Evolutionary conservation across 2,888 invertebrate species (phyloP).

Genomic region (Perithous albicinctus): DNA sequence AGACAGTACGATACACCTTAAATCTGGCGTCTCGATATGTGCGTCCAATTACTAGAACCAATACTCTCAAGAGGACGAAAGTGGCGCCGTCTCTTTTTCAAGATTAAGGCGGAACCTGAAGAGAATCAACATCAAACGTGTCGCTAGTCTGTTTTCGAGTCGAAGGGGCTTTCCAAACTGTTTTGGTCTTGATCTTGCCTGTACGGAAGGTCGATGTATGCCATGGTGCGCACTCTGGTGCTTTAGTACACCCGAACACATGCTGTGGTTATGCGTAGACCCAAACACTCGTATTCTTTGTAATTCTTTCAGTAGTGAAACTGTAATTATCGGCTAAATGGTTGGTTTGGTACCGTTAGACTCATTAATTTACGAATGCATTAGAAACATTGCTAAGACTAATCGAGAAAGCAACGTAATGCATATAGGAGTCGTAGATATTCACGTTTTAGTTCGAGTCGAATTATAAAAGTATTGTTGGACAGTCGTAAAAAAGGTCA

Average conservation of each 20-base stretch:
- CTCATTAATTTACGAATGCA: constrained; percentile 8
- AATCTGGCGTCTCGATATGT: not conserved
- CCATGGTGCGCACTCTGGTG: not conserved
- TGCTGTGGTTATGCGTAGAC: too few relatives aligned
- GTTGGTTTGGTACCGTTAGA: not conserved
- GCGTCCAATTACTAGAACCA: not conserved
- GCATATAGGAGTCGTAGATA: not conserved
- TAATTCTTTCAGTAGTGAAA: not conserved
- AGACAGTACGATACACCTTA: not conserved
- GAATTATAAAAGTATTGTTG: constrained; percentile 5
- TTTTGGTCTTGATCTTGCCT: constrained; percentile 45
- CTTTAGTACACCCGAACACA: not conserved
- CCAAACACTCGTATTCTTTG: too few relatives aligned
- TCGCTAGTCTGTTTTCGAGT: constrained; percentile 2
- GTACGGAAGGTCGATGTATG: not conserved
- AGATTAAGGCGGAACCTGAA: not conserved
- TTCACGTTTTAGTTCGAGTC: not conserved
- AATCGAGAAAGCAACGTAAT: not conserved
- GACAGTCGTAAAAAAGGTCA: too few relatives aligned
- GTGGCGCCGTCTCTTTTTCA: not conserved
- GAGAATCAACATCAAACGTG: not conserved
- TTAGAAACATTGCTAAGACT: not conserved
- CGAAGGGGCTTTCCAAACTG: constrained; percentile 8
- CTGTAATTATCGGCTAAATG: constrained; percentile 9
- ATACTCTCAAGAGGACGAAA: not conserved